Percentiles rank a stretch among this genome's conserved stretches.
phyloP scores from a whole-genome alignment of 2,797 vertebrate species.

The Lates japonicus region DNA sequence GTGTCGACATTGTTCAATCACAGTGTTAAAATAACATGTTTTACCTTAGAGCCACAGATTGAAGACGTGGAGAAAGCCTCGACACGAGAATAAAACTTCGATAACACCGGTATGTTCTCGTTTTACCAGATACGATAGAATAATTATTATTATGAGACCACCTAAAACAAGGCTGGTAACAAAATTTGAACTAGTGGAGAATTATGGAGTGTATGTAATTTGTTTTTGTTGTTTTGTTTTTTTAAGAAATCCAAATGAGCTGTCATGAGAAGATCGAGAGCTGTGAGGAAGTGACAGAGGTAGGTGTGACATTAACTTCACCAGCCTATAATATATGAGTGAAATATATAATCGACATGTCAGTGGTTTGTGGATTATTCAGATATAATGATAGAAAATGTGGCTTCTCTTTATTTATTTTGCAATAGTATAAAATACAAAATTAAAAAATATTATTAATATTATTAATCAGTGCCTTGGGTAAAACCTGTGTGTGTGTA shows the following conservation, averaged over 20 bases:
- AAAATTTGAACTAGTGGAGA: neutral
- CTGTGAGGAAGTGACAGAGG: constrained; percentile 62
- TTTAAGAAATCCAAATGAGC: constrained; percentile 68
- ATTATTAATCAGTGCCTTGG: constrained; percentile 1
- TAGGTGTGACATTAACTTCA: constrained; percentile 40
- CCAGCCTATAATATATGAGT: no score
- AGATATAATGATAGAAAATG: neutral
- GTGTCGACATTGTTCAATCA: constrained; percentile 11
- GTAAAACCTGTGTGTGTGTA: constrained; percentile 14
- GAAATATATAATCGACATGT: neutral
- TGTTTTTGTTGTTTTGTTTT: neutral
- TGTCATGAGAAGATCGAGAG: constrained; percentile 50
- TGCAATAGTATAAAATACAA: neutral
- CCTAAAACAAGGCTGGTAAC: neutral
- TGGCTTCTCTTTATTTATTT: neutral
- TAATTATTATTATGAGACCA: no score
- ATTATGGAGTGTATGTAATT: neutral
- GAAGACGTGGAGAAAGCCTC: constrained; percentile 57
- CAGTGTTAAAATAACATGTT: constrained; percentile 36
- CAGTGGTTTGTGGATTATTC: neutral
- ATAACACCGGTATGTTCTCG: constrained; percentile 59
- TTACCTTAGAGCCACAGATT: constrained; percentile 60
- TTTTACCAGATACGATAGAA: no score
- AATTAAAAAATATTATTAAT: neutral
- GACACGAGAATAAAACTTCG: constrained; percentile 28